phyloP scores from a whole-genome alignment of 2,113 vertebrate species.

The Gymnarchus niloticus region DNA sequence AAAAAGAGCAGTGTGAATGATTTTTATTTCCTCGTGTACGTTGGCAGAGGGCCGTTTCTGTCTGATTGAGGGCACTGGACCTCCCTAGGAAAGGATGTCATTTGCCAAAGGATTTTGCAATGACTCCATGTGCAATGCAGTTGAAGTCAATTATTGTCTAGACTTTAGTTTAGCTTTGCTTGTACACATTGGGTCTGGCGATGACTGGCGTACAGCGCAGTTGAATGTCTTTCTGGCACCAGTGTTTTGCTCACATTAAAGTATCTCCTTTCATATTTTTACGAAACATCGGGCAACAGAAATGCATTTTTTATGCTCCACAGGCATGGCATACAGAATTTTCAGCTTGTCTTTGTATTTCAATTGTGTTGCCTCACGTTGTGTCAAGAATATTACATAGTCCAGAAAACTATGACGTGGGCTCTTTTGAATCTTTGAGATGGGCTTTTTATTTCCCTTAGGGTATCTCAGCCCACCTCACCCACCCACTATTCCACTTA shows the following conservation, averaged over 20 bases:
- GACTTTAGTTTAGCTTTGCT: neutral
- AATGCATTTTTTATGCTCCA: neutral
- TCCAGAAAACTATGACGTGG: too few relatives aligned
- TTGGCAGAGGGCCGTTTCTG: neutral
- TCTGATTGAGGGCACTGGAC: neutral
- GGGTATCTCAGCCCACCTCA: neutral
- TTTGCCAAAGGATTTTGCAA: neutral
- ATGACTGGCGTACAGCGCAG: neutral
- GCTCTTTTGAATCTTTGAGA: too few relatives aligned
- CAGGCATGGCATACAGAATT: neutral
- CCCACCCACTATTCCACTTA: neutral
- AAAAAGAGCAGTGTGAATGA: neutral
- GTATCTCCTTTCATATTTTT: neutral
- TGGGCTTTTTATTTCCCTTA: neutral
- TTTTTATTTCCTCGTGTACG: neutral
- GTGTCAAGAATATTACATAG: too few relatives aligned
- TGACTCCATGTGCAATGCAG: neutral
- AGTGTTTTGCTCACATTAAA: neutral
- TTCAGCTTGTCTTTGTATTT: neutral
- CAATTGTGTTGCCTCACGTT: neutral
- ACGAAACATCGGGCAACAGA: neutral
- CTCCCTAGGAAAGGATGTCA: neutral
- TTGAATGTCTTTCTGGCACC: neutral
- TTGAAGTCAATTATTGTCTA: neutral
- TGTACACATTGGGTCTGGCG: neutral